Evolutionary conservation across 2,797 vertebrate species (phyloP), one percentile per base, ranked within the genome.

Genomic region (Microctenopoma steveboyesi): DNA sequence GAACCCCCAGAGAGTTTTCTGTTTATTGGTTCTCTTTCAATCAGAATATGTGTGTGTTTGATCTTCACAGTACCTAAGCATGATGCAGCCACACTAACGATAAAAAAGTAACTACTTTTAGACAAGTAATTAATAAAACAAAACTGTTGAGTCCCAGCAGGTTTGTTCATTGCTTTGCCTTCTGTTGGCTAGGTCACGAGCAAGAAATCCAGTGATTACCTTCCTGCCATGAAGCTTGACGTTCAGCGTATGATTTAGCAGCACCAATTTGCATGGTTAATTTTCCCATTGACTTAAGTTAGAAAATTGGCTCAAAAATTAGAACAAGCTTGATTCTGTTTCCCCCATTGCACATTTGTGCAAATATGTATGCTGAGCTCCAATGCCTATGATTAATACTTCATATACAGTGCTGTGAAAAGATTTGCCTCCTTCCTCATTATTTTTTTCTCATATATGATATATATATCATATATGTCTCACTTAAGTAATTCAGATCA

Each of bases 11-110:
- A 37, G 61, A 73, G 56, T 83, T 83, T 78, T 55, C 74, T 78
- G 64, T 77, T 85, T 85, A 82, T 89, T 72, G 35, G 49, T 64
- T 69, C 79, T 70, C 64, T 81, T 85, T 90, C 74, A 83, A 52
- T 73, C 69, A 58, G 69, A 86, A 79, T 76, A 71, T 79, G 27
- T 76, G 47, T 4, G 3, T 22, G 62, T 84, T 86, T 85, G 74
- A 86, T 83, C 68, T 43, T 76, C 55, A 43, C 61, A 53, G 67
- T 50, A 42, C 35, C 54, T 64, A 57, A 72, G 74, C 68, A 56
- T 72, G 72, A 69, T 79, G 60, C 61, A 67, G 54, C 79, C 45
- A 74, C 83, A 77, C 58, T 75, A 73, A 72, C 37, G 55, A 79
- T 66, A 33, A 65, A 72, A 22, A 78, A 48, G 54, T 62, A 65